A percentile compares a stretch with the other conserved stretches of the same genome.
Evolutionary conservation across 2,888 invertebrate genomes (phyloP).

Genomic region (Latrodectus hesperus): DNA sequence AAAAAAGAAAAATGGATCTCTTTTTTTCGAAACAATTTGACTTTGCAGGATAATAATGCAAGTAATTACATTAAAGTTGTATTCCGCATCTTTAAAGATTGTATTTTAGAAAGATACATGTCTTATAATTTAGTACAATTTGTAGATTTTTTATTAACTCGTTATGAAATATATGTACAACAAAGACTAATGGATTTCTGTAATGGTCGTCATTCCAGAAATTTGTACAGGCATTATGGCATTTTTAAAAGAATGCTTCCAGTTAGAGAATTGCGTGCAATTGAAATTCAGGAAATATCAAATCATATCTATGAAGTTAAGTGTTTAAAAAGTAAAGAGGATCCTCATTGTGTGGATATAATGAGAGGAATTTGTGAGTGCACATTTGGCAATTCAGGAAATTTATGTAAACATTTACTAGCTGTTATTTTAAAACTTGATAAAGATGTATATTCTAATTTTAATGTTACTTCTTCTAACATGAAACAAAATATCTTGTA

Average conservation of each 20-base stretch:
- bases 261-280: too few relatives aligned
- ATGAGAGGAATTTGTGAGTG: neutral
- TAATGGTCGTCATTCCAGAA: neutral
- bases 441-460: neutral
- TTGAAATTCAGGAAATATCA: too few relatives aligned
- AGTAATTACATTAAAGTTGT: constrained; percentile 4
- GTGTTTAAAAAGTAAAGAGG: neutral
- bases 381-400: neutral
- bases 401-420: constrained; percentile 1
- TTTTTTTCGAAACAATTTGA: neutral
- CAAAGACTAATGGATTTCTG: constrained; percentile 1
- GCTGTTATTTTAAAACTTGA: neutral
- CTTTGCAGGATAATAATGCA: neutral
- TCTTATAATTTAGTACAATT: neutral
- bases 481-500: neutral
- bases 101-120: constrained; percentile 9
- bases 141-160: neutral
- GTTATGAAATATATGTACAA: neutral
- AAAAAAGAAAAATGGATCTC: constrained; percentile 8
- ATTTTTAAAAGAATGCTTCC: neutral
- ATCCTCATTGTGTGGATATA: neutral
- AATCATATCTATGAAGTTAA: too few relatives aligned
- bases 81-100: neutral
- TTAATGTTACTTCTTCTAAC: neutral
- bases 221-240: neutral